Evolutionary conservation across 2,888 invertebrate species (phyloP).

Genomic region (Drosophila villosipedis): DNA sequence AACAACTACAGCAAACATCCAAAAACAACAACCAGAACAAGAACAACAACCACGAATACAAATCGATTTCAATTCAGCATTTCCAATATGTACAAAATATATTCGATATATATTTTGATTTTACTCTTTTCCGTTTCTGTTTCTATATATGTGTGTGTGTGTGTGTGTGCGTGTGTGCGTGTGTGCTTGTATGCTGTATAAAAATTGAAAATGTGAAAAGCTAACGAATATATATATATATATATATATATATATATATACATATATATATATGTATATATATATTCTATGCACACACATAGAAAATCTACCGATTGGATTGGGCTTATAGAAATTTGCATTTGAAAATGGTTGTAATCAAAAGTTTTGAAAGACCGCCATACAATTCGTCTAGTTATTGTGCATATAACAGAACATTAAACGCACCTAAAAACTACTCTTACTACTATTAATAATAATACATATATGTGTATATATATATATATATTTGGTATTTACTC

Average conservation of each 20-base stretch:
- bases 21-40: constrained; percentile 22
- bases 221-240: constrained; percentile 18
- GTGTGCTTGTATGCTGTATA: constrained; percentile 35
- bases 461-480: constrained; percentile 16
- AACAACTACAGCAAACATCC: constrained; percentile 39
- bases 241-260: constrained; percentile 4
- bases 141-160: constrained; percentile 21
- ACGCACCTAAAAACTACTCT: constrained; percentile 45
- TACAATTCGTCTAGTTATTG: constrained; percentile 55
- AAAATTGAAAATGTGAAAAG: constrained; percentile 33
- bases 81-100: constrained; percentile 46
- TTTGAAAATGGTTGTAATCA: constrained; percentile 50
- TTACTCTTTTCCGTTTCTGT: constrained; percentile 38
- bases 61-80: constrained; percentile 56
- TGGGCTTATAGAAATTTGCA: constrained; percentile 69
- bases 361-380: constrained; percentile 46
- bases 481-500: constrained; percentile 54
- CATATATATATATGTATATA: constrained; percentile 2
- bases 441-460: not conserved
- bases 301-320: constrained; percentile 53
- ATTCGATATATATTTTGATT: constrained; percentile 22
- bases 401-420: constrained; percentile 49
- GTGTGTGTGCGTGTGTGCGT: constrained; percentile 24
- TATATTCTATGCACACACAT: constrained; percentile 21
- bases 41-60: constrained; percentile 38